Base-by-base conservation (phyloP, 2,888 invertebrate genomes). In the Empis stercorea region DNA sequence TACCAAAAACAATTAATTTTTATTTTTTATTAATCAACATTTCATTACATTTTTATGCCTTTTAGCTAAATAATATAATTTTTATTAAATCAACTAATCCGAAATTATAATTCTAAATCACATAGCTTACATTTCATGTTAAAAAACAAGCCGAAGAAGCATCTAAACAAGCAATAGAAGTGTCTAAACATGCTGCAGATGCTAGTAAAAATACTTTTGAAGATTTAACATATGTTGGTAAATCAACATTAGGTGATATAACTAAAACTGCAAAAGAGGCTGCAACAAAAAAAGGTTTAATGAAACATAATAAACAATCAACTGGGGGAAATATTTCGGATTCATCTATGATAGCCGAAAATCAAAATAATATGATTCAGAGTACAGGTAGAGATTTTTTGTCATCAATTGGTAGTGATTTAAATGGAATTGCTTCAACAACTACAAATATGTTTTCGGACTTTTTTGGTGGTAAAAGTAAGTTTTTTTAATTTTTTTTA, bases 391-490 rank as follows among this genome's bases (percentile, higher is more conserved):
- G 87, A 45, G 84, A 87, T 71, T 87, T 94, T 73, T 84, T 95
- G 71, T 83, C 91, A 51, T 84, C 89, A 60, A 86, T 96, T 62
- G 89, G 91, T 61, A 89, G 83, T 30, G 95, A 96, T 65, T 75
- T 96, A 46, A 93, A 92, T 64, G 92, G 92, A 9, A 78, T 93
- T 43, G 93, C 95, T 16, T 86, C 91, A 1, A 91, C 94, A 54
- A 94, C 93, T 1, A 82, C 88, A 14, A 92, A 83, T 65, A 93
- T 95, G 80, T 88, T 96, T 63, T 91, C 91, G 47, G 95, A 92
- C 65, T 78, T 96, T 58, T 94, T 96, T 66, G 91, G 94, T 65
- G 74, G 73, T 36, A 81, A 79, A 66, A 80, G 77, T 76, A 58
- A 70, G 72, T 59, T 7, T 30, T 16, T n/a, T 4, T 10, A 30